A percentile compares a stretch with the other conserved stretches of the same genome.
Conservation (phyloP, 2,113 vertebrate species). For the Candoia aspera region DNA sequence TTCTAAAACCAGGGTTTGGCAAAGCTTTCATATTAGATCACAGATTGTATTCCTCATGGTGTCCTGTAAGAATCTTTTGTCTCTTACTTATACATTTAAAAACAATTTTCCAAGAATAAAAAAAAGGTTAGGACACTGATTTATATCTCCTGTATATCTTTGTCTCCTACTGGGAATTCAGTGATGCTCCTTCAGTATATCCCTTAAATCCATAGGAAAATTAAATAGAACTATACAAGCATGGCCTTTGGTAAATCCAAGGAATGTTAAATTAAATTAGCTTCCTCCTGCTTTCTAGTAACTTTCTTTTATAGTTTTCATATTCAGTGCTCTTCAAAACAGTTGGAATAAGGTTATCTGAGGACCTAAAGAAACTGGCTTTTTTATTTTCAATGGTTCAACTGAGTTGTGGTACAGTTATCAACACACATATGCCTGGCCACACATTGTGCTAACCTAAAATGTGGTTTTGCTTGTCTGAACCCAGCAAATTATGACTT, state of each 20-base stretch:
- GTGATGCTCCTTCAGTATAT: constrained; percentile 41
- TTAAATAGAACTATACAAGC: constrained; percentile 38
- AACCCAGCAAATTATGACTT: neutral
- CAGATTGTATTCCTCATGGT: constrained; percentile 50
- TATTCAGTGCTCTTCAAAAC: constrained; percentile 14
- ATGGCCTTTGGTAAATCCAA: constrained; percentile 47
- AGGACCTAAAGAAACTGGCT: constrained; percentile 27
- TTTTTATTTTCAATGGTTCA: constrained; percentile 14
- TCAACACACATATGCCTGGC: neutral
- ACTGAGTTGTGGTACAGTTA: constrained; percentile 24
- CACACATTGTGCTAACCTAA: neutral
- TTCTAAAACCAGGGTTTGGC: constrained; percentile 41
- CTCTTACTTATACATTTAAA: constrained; percentile 46
- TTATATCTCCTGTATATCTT: constrained; percentile 55
- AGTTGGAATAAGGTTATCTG: constrained; percentile 27
- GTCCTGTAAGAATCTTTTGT: constrained; percentile 48
- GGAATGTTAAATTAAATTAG: constrained; percentile 57
- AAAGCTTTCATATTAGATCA: constrained; percentile 59
- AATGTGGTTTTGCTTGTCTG: neutral
- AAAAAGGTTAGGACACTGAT: constrained; percentile 52
- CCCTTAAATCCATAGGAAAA: constrained; percentile 42
- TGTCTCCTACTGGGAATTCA: constrained; percentile 40
- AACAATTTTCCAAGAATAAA: constrained; percentile 53
- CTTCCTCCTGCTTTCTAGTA: constrained; percentile 40
- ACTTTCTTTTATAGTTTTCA: constrained; percentile 50